Evolutionary conservation across 2,113 vertebrate genomes (phyloP).

Genomic region (Petaurus breviceps): DNA sequence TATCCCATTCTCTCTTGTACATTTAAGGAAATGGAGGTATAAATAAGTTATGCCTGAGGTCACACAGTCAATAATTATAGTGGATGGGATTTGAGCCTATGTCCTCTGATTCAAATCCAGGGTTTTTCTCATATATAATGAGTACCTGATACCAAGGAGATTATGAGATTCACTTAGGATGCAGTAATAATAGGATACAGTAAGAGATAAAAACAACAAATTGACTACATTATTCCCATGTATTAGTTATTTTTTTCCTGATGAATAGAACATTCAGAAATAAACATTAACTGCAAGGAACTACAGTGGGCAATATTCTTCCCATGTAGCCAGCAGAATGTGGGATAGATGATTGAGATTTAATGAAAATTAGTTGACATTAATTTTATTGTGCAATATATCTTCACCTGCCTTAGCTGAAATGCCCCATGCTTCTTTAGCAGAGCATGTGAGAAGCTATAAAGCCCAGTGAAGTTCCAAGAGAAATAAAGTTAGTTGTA

Average conservation of each 20-base stretch:
- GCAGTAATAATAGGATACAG: constrained; percentile 15
- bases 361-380: background rate
- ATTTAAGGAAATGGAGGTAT: background rate
- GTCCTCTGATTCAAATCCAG: background rate
- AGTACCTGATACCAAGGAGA: background rate
- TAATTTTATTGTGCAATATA: constrained; percentile 17
- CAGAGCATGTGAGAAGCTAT: background rate
- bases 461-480: background rate
- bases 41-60: background rate
- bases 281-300: background rate
- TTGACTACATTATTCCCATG: background rate
- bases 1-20: background rate
- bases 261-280: background rate
- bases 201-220: constrained; percentile 8
- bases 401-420: background rate
- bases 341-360: background rate
- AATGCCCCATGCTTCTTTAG: background rate
- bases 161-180: background rate
- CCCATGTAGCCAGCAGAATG: background rate
- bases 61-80: background rate
- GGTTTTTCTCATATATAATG: background rate
- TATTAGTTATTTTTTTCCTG: background rate
- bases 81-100: background rate
- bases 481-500: background rate
- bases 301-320: background rate